Conservation (phyloP, 2,113 vertebrate genomes). For the Microcebus lehilahytsara region DNA sequence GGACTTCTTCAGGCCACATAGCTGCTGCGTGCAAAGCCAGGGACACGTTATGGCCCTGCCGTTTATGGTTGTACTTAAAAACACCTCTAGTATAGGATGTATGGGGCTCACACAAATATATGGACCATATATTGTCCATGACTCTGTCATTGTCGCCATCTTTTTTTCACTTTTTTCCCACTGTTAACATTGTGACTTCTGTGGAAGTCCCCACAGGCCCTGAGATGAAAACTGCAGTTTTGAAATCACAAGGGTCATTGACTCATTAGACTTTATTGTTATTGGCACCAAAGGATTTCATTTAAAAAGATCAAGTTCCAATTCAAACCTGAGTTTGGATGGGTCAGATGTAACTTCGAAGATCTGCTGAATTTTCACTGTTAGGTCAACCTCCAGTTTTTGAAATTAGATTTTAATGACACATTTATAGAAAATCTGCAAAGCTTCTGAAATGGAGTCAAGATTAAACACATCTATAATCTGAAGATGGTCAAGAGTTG, state of each 20-base stretch:
- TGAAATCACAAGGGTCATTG: conserved; percentile 34
- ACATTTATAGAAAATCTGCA: background rate
- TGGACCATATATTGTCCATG: background rate
- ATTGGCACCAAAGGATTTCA: background rate
- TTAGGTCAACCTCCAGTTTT: background rate
- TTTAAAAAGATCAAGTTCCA: background rate
- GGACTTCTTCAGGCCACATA: background rate
- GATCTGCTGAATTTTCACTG: background rate
- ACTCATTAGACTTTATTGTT: background rate
- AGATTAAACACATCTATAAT: too few relatives aligned
- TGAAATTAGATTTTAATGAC: background rate
- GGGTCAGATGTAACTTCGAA: background rate
- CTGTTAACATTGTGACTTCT: conserved; percentile 11
- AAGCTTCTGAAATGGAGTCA: background rate
- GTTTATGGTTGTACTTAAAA: background rate
- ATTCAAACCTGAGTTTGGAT: background rate
- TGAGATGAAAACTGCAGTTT: conserved; percentile 43
- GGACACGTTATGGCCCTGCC: background rate
- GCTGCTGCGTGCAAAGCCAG: background rate
- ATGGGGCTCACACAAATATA: background rate
- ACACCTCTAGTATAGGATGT: background rate
- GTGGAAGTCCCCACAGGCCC: conserved; percentile 58
- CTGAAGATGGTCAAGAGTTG: background rate
- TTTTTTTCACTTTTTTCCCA: conserved; percentile 3
- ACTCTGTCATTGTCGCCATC: background rate